These are phyloP conservation scores for Chascanopsetta lugubris DNA, from an alignment of 2,113 vertebrate species.

Conservation along the genomic window DNA sequence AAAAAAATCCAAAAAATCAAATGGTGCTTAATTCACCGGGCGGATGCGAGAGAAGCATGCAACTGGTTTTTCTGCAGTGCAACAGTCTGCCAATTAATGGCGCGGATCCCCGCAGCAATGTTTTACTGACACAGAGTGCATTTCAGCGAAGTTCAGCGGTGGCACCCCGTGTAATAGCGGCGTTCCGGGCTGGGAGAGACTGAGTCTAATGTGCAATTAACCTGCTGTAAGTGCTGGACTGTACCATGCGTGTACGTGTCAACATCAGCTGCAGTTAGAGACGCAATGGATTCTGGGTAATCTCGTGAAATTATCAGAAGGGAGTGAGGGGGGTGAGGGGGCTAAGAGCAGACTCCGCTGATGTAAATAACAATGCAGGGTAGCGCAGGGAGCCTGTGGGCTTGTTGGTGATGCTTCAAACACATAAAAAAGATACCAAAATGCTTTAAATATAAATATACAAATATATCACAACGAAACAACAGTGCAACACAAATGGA, in stretches of 20 bases:
- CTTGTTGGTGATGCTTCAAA: too few relatives aligned
- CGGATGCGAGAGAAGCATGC: conserved; percentile 28
- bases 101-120: conserved; percentile 18
- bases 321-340: too few relatives aligned
- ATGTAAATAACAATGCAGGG: too few relatives aligned
- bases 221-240: conserved; percentile 28
- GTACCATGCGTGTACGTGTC: conserved; percentile 27
- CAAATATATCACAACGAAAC: too few relatives aligned
- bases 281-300: not conserved
- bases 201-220: conserved; percentile 50
- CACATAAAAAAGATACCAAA: too few relatives aligned
- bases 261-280: conserved; percentile 9
- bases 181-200: conserved; percentile 13
- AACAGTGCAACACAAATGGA: too few relatives aligned
- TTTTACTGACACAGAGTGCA: conserved; percentile 27
- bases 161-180: conserved; percentile 1
- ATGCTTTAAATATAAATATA: too few relatives aligned
- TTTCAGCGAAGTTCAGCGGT: conserved; percentile 34
- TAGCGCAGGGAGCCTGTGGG: too few relatives aligned
- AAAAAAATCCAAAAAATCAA: conserved; percentile 6
- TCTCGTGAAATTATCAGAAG: too few relatives aligned
- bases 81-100: conserved; percentile 46
- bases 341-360: too few relatives aligned
- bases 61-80: conserved; percentile 31
- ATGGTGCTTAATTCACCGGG: conserved; percentile 12